A percentile compares a stretch with the other conserved stretches of the same genome.
Evolutionary conservation across 2,797 vertebrate species (phyloP).

Genomic region (Rhyacichthys aspro): DNA sequence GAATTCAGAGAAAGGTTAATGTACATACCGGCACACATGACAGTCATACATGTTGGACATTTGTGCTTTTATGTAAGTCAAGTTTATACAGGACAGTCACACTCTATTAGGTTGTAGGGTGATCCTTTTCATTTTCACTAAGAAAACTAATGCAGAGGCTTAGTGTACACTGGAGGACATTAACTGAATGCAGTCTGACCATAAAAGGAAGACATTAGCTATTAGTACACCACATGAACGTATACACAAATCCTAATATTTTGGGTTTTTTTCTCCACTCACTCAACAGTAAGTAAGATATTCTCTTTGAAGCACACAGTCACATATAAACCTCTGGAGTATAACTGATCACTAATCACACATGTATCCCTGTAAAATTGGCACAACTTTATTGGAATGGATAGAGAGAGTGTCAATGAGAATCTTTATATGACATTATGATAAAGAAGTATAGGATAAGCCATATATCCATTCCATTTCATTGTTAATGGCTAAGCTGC

Average conservation of each 20-base stretch:
- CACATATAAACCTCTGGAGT: no score
- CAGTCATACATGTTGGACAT: neutral
- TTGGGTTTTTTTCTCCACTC: conserved; percentile 20
- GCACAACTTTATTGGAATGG: no score
- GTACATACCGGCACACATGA: neutral
- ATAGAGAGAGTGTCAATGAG: conserved; percentile 4
- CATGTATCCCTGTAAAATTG: no score
- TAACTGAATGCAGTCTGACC: conserved; percentile 9
- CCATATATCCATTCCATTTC: conserved; percentile 26
- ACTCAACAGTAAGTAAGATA: conserved; percentile 1
- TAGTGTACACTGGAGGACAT: neutral
- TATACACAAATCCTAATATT: conserved; percentile 12
- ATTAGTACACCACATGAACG: conserved; percentile 25
- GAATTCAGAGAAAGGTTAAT: neutral
- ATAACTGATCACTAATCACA: no score
- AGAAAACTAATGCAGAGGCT: conserved; percentile 1
- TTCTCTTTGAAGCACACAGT: conserved; percentile 5
- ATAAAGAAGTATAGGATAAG: conserved; percentile 10
- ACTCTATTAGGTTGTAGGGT: neutral
- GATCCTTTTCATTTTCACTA: neutral
- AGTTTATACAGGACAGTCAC: no score
- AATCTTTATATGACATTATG: conserved; percentile 28
- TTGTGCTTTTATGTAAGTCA: no score
- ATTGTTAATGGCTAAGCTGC: conserved; percentile 22
- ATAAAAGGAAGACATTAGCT: conserved; percentile 36